phyloP scores from a whole-genome alignment of 1,140 invertebrate species.

The Dinothrombium tinctorium region DNA sequence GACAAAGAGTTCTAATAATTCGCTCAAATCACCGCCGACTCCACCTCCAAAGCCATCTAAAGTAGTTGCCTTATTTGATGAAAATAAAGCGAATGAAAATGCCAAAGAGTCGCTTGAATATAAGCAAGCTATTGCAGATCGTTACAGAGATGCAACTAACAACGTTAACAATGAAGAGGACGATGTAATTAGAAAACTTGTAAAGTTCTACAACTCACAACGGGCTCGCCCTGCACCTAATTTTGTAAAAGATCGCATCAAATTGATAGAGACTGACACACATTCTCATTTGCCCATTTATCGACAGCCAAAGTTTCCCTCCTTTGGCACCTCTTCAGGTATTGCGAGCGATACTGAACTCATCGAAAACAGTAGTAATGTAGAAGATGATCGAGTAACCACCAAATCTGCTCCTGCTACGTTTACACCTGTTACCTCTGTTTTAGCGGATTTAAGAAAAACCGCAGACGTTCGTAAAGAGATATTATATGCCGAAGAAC shows the following conservation, averaged over 20 bases:
- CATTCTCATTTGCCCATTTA: no score
- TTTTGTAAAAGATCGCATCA: conserved; percentile 28
- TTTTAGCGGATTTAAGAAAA: conserved; percentile 13
- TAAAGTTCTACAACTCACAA: background rate
- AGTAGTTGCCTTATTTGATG: background rate
- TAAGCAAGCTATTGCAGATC: background rate
- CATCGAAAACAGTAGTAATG: no score
- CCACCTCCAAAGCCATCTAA: no score
- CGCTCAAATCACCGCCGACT: no score
- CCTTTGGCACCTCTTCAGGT: no score
- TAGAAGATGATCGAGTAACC: no score
- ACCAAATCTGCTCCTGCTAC: conserved; percentile 12
- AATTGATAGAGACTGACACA: conserved; percentile 22
- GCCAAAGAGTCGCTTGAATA: background rate
- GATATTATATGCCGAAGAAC: background rate
- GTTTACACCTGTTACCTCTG: conserved; percentile 12
- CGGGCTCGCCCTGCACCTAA: conserved; percentile 22
- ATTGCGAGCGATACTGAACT: no score
- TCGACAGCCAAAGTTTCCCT: no score
- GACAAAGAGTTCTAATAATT: no score
- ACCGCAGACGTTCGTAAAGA: conserved; percentile 12
- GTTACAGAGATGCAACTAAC: background rate
- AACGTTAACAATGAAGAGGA: background rate
- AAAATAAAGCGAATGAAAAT: background rate
- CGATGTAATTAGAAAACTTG: background rate